Percentiles rank a stretch among this genome's conserved stretches.
Evolutionary conservation across 1,140 invertebrate genomes (phyloP).

Genomic region (Drosophila lacteicornis): DNA sequence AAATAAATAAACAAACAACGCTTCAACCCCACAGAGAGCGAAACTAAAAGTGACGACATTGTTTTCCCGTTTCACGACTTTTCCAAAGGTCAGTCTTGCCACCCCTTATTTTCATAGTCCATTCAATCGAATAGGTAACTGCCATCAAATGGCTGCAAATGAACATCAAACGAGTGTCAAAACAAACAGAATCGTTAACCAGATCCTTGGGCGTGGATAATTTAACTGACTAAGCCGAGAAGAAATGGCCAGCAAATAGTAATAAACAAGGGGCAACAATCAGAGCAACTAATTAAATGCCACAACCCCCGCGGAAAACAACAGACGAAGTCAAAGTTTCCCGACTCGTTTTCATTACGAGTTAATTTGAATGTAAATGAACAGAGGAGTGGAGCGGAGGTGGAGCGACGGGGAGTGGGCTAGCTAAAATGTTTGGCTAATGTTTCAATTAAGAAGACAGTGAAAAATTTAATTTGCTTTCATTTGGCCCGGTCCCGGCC

Average conservation of each 20-base stretch:
- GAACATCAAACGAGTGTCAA: slow-evolving; percentile 61
- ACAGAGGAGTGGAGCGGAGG: slow-evolving; percentile 37
- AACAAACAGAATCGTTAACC: slow-evolving; percentile 58
- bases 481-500: slow-evolving; percentile 51
- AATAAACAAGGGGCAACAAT: slow-evolving; percentile 57
- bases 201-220: slow-evolving; percentile 51
- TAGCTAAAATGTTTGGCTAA: slow-evolving; percentile 80
- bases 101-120: slow-evolving; percentile 23
- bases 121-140: slow-evolving; percentile 28
- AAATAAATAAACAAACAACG: not conserved
- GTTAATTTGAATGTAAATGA: slow-evolving; percentile 85
- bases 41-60: slow-evolving; percentile 16
- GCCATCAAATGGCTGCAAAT: slow-evolving; percentile 42
- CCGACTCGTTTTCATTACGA: slow-evolving; percentile 83
- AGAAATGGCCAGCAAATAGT: slow-evolving; percentile 67
- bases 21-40: not conserved
- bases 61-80: slow-evolving; percentile 4
- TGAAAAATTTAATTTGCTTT: slow-evolving; percentile 84
- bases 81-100: slow-evolving; percentile 9
- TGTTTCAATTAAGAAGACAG: slow-evolving; percentile 83
- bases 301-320: slow-evolving; percentile 60
- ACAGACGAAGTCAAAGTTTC: slow-evolving; percentile 56
- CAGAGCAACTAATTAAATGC: slow-evolving; percentile 81
- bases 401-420: slow-evolving; percentile 7
- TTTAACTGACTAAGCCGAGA: slow-evolving; percentile 55